A percentile compares a stretch with the other conserved stretches of the same genome.
phyloP scores from a whole-genome alignment of 2,888 invertebrate species.

The Ditula angustiorana region DNA sequence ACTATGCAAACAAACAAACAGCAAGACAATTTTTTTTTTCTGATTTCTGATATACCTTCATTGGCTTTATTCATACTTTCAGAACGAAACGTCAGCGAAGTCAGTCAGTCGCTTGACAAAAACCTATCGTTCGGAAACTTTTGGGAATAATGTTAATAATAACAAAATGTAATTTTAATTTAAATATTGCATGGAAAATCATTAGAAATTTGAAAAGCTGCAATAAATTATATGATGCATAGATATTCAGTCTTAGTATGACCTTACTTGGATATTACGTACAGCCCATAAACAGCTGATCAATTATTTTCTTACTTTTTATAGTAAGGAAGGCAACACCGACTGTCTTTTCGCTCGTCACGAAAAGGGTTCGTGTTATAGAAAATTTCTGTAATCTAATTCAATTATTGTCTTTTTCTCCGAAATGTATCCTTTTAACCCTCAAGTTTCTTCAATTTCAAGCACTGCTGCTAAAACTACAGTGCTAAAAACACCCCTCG shows the following conservation, averaged over 20 bases:
- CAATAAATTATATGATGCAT: too few species aligned
- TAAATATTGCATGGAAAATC: too few species aligned
- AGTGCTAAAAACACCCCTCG: conserved; percentile 50
- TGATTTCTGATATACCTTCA: too few species aligned
- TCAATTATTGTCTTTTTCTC: conserved; percentile 67
- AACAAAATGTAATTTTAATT: too few species aligned
- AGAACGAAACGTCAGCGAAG: not conserved
- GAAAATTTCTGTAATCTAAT: conserved; percentile 81
- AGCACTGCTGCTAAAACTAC: conserved; percentile 50
- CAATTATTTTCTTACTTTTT: conserved; percentile 2
- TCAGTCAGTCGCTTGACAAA: not conserved
- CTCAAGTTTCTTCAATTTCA: conserved; percentile 49
- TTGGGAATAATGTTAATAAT: too few species aligned
- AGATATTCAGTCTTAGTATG: too few species aligned
- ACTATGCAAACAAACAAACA: too few species aligned
- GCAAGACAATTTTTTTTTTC: too few species aligned
- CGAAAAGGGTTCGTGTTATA: conserved; percentile 75
- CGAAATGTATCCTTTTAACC: conserved; percentile 68
- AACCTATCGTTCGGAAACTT: not conserved
- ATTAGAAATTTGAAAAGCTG: too few species aligned
- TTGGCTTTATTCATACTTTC: too few species aligned
- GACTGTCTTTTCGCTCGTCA: conserved; percentile 82
- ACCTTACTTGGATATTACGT: not conserved
- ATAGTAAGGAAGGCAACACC: conserved; percentile 32
- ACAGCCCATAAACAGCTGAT: conserved; percentile 28